phyloP scores from a whole-genome alignment of 2,888 invertebrate genomes.

The Rosalia funebris region DNA sequence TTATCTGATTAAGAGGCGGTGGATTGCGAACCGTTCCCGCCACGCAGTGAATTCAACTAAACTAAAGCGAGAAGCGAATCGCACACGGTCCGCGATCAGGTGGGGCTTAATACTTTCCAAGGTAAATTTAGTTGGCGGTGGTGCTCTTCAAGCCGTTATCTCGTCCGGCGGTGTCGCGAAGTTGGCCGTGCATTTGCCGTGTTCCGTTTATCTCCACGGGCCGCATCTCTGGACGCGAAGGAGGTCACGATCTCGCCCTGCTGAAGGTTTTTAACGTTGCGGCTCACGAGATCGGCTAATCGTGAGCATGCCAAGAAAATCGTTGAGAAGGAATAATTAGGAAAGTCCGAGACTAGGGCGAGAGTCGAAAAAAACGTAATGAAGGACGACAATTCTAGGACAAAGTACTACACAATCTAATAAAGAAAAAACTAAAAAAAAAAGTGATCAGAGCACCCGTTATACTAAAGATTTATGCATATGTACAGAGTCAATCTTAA shows the following conservation, averaged over 20 bases:
- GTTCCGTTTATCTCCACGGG: slow-evolving; percentile 8
- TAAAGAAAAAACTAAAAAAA: too few relatives aligned
- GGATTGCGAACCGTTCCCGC: slow-evolving; percentile 9
- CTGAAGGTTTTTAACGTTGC: background rate
- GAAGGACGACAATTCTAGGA: too few relatives aligned
- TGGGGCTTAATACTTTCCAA: slow-evolving; percentile 31
- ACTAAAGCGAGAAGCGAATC: background rate
- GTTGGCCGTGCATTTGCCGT: background rate
- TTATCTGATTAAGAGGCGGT: background rate
- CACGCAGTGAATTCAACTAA: slow-evolving; percentile 19
- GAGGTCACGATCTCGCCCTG: slow-evolving; percentile 6
- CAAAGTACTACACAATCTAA: too few relatives aligned
- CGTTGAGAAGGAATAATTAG: too few relatives aligned
- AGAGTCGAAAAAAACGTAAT: too few relatives aligned
- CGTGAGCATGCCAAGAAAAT: too few relatives aligned
- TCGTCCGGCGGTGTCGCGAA: background rate
- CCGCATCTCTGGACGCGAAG: too few relatives aligned
- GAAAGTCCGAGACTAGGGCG: too few relatives aligned
- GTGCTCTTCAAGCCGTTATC: background rate
- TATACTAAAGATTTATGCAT: too few relatives aligned
- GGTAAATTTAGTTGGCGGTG: slow-evolving; percentile 19
- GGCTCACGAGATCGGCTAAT: too few relatives aligned
- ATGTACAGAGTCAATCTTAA: too few relatives aligned
- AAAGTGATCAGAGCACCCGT: too few relatives aligned
- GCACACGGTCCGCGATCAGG: slow-evolving; percentile 21